Base-by-base conservation (phyloP, 2,888 invertebrate genomes). In the Carcina quercana region DNA sequence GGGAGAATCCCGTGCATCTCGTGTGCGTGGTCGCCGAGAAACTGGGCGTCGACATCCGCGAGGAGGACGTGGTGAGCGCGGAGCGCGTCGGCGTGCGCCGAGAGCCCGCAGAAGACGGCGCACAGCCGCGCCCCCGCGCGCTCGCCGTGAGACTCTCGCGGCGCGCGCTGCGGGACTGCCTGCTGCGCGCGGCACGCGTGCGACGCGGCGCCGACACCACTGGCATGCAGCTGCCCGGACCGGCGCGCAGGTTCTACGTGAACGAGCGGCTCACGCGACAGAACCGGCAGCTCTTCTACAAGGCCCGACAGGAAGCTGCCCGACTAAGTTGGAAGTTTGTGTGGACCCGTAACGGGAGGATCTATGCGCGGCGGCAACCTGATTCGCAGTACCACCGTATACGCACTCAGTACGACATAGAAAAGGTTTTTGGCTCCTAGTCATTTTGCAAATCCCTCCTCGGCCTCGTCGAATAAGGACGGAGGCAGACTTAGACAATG, bases 121-220 rank as follows among this genome's bases (percentile, higher is more conserved):
- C 17, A n/a, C n/a, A n/a, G 5, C 8, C 27, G 13, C 35, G 37
- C 15, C 27, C 35, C 20, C 37, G 37, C 10, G 28, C 24, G 1
- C 11, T 40, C 11, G 28, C 19, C 3, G 34, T 40, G 19, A 29
- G 37, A 15, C 26, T 37, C 12, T 24, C 31, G 11, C 29, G 35
- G 28, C 37, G 40, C 7, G 25, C 30, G n/a, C 12, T 31, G 7
- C 30, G 34, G 5, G 36, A 36, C 24, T 22, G 27, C 13, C 17
- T 40, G 25, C 14, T 40, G 15, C 32, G 27, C 8, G 31, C 21
- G 24, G 35, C 34, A 11, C 31, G 38, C 22, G 17, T 17, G 17
- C 17, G 7, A 5, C 17, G 17, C 17, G 17, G 17, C 17, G 17
- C 17, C 17, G 17, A 17, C 17, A 17, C 17, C 7, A 7, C 17